Percentiles rank a stretch among this genome's conserved stretches.
phyloP scores from a whole-genome alignment of 2,888 invertebrate species.

The Hoplodrina ambigua region DNA sequence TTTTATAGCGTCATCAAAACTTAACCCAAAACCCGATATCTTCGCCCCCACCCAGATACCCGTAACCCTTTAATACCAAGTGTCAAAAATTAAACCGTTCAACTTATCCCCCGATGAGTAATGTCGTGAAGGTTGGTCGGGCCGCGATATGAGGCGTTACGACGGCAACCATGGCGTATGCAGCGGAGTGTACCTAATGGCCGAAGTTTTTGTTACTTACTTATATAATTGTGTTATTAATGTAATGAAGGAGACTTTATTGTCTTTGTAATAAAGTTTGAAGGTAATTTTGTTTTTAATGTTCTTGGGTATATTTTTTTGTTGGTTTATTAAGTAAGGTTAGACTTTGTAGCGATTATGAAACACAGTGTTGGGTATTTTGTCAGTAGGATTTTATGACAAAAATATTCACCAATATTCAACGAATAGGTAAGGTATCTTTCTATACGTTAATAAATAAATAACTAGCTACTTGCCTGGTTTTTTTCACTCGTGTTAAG shows the following conservation, averaged over 20 bases:
- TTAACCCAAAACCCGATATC: neutral
- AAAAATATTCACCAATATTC: no score
- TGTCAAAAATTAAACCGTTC: constrained; percentile 80
- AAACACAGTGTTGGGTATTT: no score
- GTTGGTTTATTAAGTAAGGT: no score
- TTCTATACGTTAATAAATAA: no score
- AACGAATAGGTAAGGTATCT: no score
- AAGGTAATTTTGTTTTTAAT: constrained; percentile 32
- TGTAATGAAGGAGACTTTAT: constrained; percentile 47
- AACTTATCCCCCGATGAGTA: constrained; percentile 73
- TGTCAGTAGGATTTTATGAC: no score
- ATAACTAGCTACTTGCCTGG: no score
- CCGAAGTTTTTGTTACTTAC: constrained; percentile 53
- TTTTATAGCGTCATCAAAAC: no score
- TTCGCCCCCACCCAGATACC: neutral
- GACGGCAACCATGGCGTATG: constrained; percentile 38
- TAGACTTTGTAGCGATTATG: no score
- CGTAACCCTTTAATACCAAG: constrained; percentile 75
- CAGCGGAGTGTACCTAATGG: constrained; percentile 50
- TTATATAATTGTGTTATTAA: constrained; percentile 57
- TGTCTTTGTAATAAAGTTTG: constrained; percentile 37
- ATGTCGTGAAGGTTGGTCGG: constrained; percentile 63
- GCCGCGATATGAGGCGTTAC: constrained; percentile 63
- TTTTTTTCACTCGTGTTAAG: no score
- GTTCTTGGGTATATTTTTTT: constrained; percentile 1